A percentile compares a stretch with the other conserved stretches of the same genome.
Evolutionary conservation across 2,888 invertebrate genomes (phyloP).

Genomic region (Nomada fabriciana): DNA sequence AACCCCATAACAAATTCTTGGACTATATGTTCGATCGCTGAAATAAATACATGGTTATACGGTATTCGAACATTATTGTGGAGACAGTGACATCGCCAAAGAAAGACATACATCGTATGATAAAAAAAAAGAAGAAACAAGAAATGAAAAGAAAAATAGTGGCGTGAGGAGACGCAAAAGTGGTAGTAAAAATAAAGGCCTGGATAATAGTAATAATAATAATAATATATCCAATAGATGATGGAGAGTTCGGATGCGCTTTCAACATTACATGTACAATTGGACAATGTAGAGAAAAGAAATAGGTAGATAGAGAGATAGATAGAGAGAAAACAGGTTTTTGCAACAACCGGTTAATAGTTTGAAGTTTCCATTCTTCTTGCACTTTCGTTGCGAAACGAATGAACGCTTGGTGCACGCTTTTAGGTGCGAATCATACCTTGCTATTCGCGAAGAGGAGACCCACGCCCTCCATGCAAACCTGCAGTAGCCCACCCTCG

Average conservation of each 20-base stretch:
- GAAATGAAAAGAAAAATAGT: background rate
- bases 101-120: conserved; percentile 39
- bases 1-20: conserved; percentile 49
- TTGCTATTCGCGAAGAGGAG: conserved; percentile 99
- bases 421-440: conserved; percentile 87
- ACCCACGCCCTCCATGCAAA: conserved; percentile 99
- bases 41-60: conserved; percentile 85
- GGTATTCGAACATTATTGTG: conserved; percentile 72
- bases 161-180: background rate
- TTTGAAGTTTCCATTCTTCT: conserved; percentile 58
- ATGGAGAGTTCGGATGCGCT: conserved; percentile 46
- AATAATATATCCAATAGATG: conserved; percentile 6
- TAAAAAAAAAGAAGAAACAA: conserved; percentile 8
- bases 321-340: conserved; percentile 41
- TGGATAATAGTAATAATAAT: conserved; percentile 2
- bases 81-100: conserved; percentile 53
- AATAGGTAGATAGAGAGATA: conserved; percentile 27
- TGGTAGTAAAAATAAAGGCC: conserved; percentile 16
- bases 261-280: conserved; percentile 61
- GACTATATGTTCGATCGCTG: conserved; percentile 52
- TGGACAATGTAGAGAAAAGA: conserved; percentile 47
- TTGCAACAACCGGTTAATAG: conserved; percentile 48
- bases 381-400: conserved; percentile 46
- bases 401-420: conserved; percentile 31
- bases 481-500: conserved; percentile 98